Evolutionary conservation across 2,797 vertebrate species (phyloP).

Genomic region (Poeciliopsis infans): DNA sequence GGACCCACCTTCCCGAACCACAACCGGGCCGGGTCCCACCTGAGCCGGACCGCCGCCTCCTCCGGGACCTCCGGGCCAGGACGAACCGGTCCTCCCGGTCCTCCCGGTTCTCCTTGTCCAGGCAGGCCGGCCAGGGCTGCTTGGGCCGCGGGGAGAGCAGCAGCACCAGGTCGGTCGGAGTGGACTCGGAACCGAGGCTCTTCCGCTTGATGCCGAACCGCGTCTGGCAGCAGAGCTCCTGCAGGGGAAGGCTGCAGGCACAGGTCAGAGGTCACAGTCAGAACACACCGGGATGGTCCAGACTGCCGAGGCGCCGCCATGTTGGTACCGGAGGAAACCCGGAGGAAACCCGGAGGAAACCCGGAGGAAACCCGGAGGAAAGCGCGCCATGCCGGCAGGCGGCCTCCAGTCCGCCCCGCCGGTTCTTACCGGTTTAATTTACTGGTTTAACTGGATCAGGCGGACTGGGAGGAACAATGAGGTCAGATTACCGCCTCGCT

Average conservation of each 20-base stretch:
- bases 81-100: background rate
- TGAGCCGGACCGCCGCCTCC: conserved; percentile 56
- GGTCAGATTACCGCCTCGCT: no score
- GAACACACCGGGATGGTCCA: background rate
- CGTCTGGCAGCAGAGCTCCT: conserved; percentile 79
- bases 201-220: conserved; percentile 55
- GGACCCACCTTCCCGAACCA: background rate
- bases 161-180: conserved; percentile 83
- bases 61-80: conserved; percentile 77
- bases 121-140: conserved; percentile 58
- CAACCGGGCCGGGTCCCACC: conserved; percentile 23
- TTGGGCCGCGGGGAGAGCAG: conserved; percentile 81
- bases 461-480: background rate
- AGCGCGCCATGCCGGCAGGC: no score
- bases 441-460: background rate
- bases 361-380: no score
- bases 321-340: no score
- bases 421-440: background rate
- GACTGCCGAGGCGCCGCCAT: no score
- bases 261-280: background rate
- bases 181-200: conserved; percentile 80
- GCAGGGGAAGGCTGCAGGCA: conserved; percentile 75
- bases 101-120: conserved; percentile 79
- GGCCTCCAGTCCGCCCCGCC: no score
- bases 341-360: no score